These are phyloP conservation scores for Brienomyrus brachyistius DNA, from an alignment of 2,113 vertebrate species.

Conservation along the genomic window DNA sequence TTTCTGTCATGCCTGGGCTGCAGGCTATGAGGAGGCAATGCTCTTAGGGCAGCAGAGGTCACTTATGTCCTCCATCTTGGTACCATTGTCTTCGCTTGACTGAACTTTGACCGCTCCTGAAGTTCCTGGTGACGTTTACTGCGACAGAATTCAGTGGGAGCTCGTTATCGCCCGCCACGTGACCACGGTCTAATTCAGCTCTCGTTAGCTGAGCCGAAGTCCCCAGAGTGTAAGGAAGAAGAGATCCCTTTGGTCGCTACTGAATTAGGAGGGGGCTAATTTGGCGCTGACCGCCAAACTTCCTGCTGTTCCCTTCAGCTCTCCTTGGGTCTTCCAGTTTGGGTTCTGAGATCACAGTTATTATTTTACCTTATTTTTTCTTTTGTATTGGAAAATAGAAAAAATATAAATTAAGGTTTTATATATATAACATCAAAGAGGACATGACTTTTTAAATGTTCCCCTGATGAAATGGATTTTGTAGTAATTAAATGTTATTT, in stretches of 20 bases:
- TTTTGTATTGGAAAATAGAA: neutral
- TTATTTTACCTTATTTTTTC: neutral
- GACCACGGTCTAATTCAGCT: neutral
- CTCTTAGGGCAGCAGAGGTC: neutral
- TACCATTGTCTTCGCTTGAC: neutral
- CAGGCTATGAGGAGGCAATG: neutral
- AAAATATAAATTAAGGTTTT: neutral
- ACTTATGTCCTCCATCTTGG: neutral
- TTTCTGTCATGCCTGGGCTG: neutral
- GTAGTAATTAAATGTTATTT: neutral
- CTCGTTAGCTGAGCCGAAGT: neutral
- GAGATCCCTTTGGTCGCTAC: neutral
- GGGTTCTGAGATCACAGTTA: neutral
- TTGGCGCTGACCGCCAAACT: neutral
- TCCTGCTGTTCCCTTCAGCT: neutral
- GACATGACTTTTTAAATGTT: neutral
- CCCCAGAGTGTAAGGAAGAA: neutral
- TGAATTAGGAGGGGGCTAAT: neutral
- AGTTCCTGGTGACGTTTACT: neutral
- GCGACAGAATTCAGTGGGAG: neutral
- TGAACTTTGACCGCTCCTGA: neutral
- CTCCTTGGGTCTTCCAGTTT: neutral
- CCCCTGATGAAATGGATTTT: neutral
- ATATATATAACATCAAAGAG: neutral
- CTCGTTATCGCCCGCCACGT: neutral